Conservation (phyloP, 2,888 invertebrate species). For the Orthosia incerta region DNA sequence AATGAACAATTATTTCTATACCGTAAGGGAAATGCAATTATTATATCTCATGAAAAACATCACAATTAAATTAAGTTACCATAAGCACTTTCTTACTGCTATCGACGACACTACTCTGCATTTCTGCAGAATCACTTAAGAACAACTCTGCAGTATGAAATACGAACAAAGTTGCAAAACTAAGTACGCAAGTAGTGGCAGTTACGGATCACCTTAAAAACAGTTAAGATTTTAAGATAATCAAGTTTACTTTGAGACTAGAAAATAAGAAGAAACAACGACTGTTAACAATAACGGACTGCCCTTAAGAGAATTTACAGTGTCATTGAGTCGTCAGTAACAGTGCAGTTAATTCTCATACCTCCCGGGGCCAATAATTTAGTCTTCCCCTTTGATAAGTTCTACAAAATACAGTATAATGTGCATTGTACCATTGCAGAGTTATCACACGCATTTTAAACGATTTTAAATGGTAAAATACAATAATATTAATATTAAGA, state of each 20-base stretch:
- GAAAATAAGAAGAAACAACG: constrained; percentile 43
- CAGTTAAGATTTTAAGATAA: constrained; percentile 11
- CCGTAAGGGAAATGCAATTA: constrained; percentile 11
- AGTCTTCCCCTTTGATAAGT: constrained; percentile 79
- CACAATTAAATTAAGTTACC: constrained; percentile 50
- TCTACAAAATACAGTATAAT: constrained; percentile 23
- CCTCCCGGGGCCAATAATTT: constrained; percentile 81
- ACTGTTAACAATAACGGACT: constrained; percentile 46
- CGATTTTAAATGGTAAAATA: constrained; percentile 18
- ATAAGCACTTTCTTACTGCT: constrained; percentile 15
- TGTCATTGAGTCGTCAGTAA: constrained; percentile 25
- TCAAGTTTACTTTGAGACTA: constrained; percentile 45
- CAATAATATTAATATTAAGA: constrained; percentile 39
- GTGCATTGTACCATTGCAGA: constrained; percentile 26
- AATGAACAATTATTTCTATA: constrained; percentile 33
- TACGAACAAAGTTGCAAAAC: neutral
- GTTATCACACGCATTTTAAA: constrained; percentile 35
- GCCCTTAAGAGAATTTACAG: constrained; percentile 27
- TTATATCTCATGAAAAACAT: constrained; percentile 30
- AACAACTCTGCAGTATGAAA: constrained; percentile 3
- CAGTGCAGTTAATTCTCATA: constrained; percentile 41
- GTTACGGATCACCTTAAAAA: constrained; percentile 20
- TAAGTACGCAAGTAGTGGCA: constrained; percentile 33
- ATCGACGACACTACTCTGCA: constrained; percentile 14
- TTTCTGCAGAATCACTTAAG: neutral